Percentiles rank a stretch among this genome's conserved stretches.
phyloP scores from a whole-genome alignment of 2,113 vertebrate species.

The Lethenteron reissneri region DNA sequence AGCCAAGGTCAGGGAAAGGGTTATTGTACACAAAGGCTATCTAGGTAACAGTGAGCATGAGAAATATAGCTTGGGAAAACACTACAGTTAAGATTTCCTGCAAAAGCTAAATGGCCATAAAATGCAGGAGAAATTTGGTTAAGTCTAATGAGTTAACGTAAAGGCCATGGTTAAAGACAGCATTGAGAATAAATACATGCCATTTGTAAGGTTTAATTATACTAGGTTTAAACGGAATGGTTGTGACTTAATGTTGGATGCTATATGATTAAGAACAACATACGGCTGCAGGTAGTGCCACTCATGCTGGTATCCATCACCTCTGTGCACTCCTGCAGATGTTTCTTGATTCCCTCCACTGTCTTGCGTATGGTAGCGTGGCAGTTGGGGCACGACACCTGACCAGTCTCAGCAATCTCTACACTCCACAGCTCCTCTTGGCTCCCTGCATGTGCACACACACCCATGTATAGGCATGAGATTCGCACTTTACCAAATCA shows the following conservation, averaged over 20 bases:
- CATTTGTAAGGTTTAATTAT: slow-evolving; percentile 2
- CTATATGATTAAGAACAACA: not conserved
- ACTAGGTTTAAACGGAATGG: not conserved
- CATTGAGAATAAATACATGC: not conserved
- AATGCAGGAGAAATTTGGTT: too few relatives aligned
- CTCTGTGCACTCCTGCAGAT: slow-evolving; percentile 94
- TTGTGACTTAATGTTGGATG: not conserved
- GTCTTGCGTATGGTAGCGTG: slow-evolving; percentile 65
- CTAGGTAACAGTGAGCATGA: too few relatives aligned
- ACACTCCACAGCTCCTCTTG: slow-evolving; percentile 57
- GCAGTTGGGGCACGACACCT: slow-evolving; percentile 69
- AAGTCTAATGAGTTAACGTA: not conserved
- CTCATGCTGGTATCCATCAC: slow-evolving; percentile 25
- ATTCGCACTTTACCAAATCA: too few relatives aligned
- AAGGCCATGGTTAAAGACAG: not conserved
- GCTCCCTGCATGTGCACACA: slow-evolving; percentile 25
- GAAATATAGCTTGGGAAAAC: too few relatives aligned
- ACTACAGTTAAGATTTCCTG: too few relatives aligned
- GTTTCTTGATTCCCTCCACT: slow-evolving; percentile 64
- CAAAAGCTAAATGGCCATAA: too few relatives aligned
- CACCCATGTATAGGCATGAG: too few relatives aligned
- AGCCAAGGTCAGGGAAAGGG: too few relatives aligned
- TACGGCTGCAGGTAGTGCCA: not conserved
- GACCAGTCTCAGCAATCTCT: slow-evolving; percentile 53
- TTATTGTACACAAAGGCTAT: too few relatives aligned